phyloP scores from a whole-genome alignment of 2,888 invertebrate genomes.

The Microctonus brassicae region DNA sequence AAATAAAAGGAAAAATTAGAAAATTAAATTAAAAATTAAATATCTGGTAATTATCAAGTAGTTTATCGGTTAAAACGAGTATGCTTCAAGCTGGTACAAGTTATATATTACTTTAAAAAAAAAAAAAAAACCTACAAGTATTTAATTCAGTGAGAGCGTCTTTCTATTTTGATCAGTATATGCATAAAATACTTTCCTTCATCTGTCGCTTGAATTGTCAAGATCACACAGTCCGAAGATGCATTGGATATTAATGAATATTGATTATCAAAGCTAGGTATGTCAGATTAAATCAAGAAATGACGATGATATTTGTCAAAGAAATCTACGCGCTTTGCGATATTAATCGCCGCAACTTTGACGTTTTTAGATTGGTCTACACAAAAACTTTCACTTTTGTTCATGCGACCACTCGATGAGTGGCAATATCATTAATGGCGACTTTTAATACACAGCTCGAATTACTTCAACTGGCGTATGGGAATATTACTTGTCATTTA shows the following conservation, averaged over 20 bases:
- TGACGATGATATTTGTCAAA: too few species aligned
- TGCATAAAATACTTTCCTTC: conserved; percentile 20
- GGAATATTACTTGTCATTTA: neutral
- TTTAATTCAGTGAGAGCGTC: neutral
- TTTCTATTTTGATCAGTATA: neutral
- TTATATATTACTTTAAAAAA: neutral
- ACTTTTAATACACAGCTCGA: neutral
- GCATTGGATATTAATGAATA: neutral
- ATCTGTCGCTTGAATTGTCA: conserved; percentile 22
- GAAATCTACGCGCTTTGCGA: neutral
- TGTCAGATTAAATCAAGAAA: neutral
- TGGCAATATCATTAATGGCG: neutral
- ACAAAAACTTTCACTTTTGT: neutral
- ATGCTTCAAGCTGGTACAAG: neutral
- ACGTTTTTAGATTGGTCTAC: neutral
- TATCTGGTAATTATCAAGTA: neutral
- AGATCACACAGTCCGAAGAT: conserved; percentile 5
- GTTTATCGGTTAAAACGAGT: neutral
- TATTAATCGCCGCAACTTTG: neutral
- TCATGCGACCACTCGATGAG: neutral
- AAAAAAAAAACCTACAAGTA: neutral
- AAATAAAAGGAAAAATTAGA: neutral
- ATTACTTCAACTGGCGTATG: neutral
- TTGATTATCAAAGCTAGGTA: neutral
- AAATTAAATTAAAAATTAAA: too few species aligned